These are phyloP conservation scores for Panorpa germanica DNA, from an alignment of 2,888 invertebrate genomes.

Conservation along the genomic window DNA sequence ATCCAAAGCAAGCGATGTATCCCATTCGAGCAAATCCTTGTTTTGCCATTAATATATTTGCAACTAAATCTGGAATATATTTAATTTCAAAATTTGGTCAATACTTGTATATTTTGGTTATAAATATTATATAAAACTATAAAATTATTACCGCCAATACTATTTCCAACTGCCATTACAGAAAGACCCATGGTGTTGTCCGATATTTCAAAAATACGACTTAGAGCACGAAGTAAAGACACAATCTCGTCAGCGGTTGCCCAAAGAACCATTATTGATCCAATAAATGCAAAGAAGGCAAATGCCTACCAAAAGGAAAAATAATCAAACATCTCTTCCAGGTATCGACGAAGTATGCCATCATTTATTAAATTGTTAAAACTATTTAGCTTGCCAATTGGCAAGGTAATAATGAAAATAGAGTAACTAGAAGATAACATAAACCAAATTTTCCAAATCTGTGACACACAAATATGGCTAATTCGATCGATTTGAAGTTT, in stretches of 20 bases:
- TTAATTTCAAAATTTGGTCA: no score
- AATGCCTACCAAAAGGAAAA: slow-evolving; percentile 13
- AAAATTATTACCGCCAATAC: slow-evolving; percentile 29
- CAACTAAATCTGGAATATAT: slow-evolving; percentile 22
- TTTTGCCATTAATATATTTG: slow-evolving; percentile 36
- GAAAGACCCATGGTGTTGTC: slow-evolving; percentile 41
- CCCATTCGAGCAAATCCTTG: slow-evolving; percentile 45
- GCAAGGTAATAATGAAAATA: no score
- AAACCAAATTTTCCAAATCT: no score
- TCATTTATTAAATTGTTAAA: no score
- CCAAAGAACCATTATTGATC: slow-evolving; percentile 34
- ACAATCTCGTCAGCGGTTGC: slow-evolving; percentile 40
- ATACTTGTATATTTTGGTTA: no score
- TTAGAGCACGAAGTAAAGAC: slow-evolving; percentile 30
- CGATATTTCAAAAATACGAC: slow-evolving; percentile 33
- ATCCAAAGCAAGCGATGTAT: slow-evolving; percentile 45
- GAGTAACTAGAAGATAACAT: no score
- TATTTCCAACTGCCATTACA: slow-evolving; percentile 44
- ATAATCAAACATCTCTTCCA: not conserved
- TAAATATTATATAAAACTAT: no score
- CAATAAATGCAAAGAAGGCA: slow-evolving; percentile 13
- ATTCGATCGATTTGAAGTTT: no score
- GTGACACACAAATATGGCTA: no score
- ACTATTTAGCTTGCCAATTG: no score
- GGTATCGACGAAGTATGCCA: no score